Percentiles rank a stretch among this genome's conserved stretches.
phyloP scores from a whole-genome alignment of 2,113 vertebrate genomes.

The Tonatia bakeri region DNA sequence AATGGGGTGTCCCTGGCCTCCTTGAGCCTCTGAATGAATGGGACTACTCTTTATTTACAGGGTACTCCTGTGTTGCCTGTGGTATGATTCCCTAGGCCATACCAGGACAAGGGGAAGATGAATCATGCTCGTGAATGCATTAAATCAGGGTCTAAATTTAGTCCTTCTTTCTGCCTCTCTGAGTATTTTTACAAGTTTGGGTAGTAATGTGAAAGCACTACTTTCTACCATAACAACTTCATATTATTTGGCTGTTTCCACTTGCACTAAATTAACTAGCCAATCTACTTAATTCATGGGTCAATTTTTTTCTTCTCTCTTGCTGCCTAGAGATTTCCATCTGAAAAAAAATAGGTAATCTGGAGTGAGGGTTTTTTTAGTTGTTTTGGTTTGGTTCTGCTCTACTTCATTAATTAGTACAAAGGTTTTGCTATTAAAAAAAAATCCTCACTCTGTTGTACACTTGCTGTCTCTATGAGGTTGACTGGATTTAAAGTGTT shows the following conservation, averaged over 20 bases:
- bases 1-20: background rate
- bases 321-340: background rate
- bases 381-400: background rate
- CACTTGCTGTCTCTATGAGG: background rate
- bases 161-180: constrained; percentile 44
- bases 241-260: constrained; percentile 18
- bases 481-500: background rate
- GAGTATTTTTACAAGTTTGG: constrained; percentile 68
- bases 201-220: constrained; percentile 51
- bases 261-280: background rate
- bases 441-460: background rate
- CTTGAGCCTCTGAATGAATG: constrained; percentile 2
- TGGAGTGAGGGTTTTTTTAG: background rate
- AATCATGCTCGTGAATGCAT: constrained; percentile 62
- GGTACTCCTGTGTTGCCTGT: background rate
- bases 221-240: constrained; percentile 45
- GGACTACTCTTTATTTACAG: constrained; percentile 45
- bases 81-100: background rate
- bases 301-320: background rate
- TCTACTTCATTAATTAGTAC: background rate
- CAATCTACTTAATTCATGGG: background rate
- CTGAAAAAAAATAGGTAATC: constrained; percentile 32
- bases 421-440: background rate
- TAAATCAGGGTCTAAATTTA: constrained; percentile 69
- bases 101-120: constrained; percentile 38